These are phyloP conservation scores for Lottia scabra DNA, from an alignment of 2,888 invertebrate genomes.

Conservation along the genomic window DNA sequence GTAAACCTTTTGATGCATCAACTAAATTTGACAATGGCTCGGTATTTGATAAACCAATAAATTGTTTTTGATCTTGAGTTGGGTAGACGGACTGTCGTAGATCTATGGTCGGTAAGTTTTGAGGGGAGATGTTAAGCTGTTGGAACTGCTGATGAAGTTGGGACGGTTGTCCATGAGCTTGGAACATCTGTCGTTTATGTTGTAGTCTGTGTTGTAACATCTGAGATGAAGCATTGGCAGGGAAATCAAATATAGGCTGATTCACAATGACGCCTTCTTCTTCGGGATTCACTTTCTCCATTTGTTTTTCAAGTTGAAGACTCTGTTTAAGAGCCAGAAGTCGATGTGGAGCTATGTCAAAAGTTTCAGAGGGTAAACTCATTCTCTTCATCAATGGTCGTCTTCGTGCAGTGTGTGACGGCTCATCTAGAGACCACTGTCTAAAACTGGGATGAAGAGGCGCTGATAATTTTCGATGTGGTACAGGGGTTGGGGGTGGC, in stretches of 20 bases:
- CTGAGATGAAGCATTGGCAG: constrained; percentile 64
- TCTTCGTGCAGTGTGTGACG: constrained; percentile 38
- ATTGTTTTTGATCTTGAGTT: too few relatives aligned
- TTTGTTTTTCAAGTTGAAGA: constrained; percentile 65
- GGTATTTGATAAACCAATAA: too few relatives aligned
- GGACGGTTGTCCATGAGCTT: constrained; percentile 76
- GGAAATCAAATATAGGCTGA: not conserved
- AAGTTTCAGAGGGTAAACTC: constrained; percentile 65
- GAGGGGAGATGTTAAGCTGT: constrained; percentile 63
- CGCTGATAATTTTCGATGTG: constrained; percentile 37
- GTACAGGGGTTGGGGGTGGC: not conserved
- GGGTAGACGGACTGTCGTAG: not conserved
- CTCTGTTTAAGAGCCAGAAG: constrained; percentile 68
- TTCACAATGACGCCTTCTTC: constrained; percentile 27
- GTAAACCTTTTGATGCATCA: not conserved
- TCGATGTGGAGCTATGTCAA: constrained; percentile 66
- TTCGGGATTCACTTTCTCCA: constrained; percentile 51
- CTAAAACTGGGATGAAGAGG: constrained; percentile 32
- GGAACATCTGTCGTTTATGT: constrained; percentile 86
- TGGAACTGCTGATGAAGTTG: constrained; percentile 73
- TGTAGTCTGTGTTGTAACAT: constrained; percentile 86
- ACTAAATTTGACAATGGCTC: too few relatives aligned
- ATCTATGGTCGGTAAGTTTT: constrained; percentile 72
- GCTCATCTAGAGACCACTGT: constrained; percentile 56
- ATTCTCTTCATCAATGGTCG: constrained; percentile 64